Evolutionary conservation across 92 coral and sea anemone species (phyloP), one percentile per base, ranked within the genome.

Genomic region (Palythoa heliodiscus): DNA sequence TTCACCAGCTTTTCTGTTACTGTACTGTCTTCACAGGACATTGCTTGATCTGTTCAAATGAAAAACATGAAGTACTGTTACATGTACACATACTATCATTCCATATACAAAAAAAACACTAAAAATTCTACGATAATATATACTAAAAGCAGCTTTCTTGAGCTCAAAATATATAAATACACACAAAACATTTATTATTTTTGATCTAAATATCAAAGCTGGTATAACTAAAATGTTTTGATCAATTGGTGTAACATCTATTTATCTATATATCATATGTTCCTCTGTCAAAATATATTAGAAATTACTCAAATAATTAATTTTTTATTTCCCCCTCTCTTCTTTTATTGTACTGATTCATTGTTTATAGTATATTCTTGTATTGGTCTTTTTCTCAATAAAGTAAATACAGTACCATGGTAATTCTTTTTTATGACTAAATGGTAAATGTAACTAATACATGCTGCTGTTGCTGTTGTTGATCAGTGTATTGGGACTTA

Each of bases 31-130:
- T 7, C 73, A 68, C 37, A 68, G 11, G 43, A 35, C 73, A 68
- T 68, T 68, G 37, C 73, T 68, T 68, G 73, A 68, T 68, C 73
- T 68, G 64, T 58, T 58, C 64, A 58, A 58, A 58, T 58, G 64
- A n/a, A 58, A 58, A 54, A n/a, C 6, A n/a, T 58, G 20, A 58
- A 58, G 64, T 58, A 58, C 64, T 58, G 64, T 15, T 43, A 58
- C 64, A 58, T 58, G 50, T 58, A 58, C 64, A 58, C 64, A 58
- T 58, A 58, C 64, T 58, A 58, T 58, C 17, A 58, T 58, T 58
- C 64, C 20, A 58, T 58, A 58, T 58, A 7, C 64, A 58, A 58
- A 58, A 43, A 43, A 43, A 43, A 43, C 4, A 43, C 50, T 43
- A 43, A 43, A 29, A 43, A 43, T 43, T 43, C 50, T 43, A 58